Evolutionary conservation across 2,888 invertebrate species (phyloP).

Genomic region (Troides aeacus): DNA sequence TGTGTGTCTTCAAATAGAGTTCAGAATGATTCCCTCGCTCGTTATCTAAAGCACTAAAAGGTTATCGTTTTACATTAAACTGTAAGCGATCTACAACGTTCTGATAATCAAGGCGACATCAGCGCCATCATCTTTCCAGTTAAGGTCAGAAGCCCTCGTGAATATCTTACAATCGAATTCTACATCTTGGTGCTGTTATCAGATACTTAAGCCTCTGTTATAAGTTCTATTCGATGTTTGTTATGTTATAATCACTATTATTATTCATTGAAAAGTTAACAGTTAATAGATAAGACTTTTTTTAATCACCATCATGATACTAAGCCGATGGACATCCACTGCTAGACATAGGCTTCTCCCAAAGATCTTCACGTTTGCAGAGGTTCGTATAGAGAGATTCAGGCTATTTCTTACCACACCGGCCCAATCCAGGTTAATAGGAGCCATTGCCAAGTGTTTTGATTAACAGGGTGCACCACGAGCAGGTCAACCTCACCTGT

Average conservation of each 20-base stretch:
- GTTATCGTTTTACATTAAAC: slow-evolving; percentile 30
- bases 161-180: slow-evolving; percentile 28
- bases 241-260: neutral
- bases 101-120: slow-evolving; percentile 29
- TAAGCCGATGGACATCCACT: too few species aligned
- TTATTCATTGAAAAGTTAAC: too few species aligned
- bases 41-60: slow-evolving; percentile 25
- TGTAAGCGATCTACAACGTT: slow-evolving; percentile 29
- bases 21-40: slow-evolving; percentile 19
- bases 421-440: too few species aligned
- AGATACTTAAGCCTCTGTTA: slow-evolving; percentile 11
- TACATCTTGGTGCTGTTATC: slow-evolving; percentile 21
- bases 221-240: slow-evolving; percentile 2
- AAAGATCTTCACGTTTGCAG: too few species aligned
- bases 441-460: too few species aligned
- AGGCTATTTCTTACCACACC: too few species aligned
- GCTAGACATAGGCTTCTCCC: too few species aligned
- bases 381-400: too few species aligned
- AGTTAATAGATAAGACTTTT: too few species aligned
- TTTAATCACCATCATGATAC: too few species aligned
- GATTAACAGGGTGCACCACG: too few species aligned
- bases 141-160: slow-evolving; percentile 25
- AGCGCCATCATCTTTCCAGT: slow-evolving; percentile 26
- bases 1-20: slow-evolving; percentile 16
- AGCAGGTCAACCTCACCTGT: too few species aligned